phyloP scores from a whole-genome alignment of 2,797 vertebrate genomes.

The Rhinogobio ventralis region DNA sequence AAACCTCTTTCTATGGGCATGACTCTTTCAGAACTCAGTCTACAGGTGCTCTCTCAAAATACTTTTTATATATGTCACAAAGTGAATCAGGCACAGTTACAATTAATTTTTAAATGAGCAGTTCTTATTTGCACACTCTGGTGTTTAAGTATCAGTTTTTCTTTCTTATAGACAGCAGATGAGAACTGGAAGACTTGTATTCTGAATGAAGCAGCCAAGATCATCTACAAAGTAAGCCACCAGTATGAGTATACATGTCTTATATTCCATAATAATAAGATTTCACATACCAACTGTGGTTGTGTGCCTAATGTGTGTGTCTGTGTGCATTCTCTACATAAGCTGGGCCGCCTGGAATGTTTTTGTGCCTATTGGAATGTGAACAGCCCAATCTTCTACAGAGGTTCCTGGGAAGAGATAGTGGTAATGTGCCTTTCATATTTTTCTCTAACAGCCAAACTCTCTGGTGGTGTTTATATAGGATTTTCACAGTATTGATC shows the following conservation, averaged over 20 bases:
- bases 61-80: neutral
- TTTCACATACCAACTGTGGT: neutral
- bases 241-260: neutral
- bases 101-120: neutral
- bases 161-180: constrained; percentile 84
- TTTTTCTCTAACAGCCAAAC: neutral
- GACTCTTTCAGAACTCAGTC: constrained; percentile 90
- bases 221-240: constrained; percentile 91
- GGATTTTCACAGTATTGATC: neutral
- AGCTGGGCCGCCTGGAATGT: constrained; percentile 89
- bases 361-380: constrained; percentile 95
- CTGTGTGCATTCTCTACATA: constrained; percentile 50
- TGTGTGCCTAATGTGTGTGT: constrained; percentile 17
- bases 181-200: constrained; percentile 91
- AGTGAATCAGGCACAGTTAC: neutral
- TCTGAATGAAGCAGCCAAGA: constrained; percentile 91
- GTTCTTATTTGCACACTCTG: neutral
- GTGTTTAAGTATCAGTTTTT: neutral
- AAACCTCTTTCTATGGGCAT: constrained; percentile 88
- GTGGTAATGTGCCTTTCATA: constrained; percentile 79
- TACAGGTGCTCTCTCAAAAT: constrained; percentile 80
- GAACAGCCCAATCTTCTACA: constrained; percentile 84
- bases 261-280: neutral
- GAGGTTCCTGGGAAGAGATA: constrained; percentile 82
- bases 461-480: neutral